Evolutionary conservation across 2,113 vertebrate species (phyloP), one percentile per base, ranked within the genome.

Genomic region (Ceratotherium simum): DNA sequence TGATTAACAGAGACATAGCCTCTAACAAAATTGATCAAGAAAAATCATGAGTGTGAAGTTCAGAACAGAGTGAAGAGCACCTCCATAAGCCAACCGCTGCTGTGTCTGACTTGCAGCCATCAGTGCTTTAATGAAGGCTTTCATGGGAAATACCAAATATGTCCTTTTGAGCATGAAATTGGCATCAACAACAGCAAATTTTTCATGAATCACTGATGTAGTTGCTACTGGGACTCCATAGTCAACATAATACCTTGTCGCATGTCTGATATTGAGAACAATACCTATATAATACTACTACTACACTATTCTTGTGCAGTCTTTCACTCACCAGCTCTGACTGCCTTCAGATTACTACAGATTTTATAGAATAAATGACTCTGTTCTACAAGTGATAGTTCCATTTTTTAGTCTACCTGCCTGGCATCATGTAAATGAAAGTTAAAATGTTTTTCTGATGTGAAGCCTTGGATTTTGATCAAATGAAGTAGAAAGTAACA

Each of bases 381-480:
- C 0, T 23, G 1, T 31, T 80, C 70, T 83, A 27, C 65, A 56
- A 16, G 25, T 95, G 46, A 16, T 69, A 11, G 25, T 69, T 33
- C 54, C 51, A 25, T 86, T 69, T 36, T 46, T 7, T 60, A 9
- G 10, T 62, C 42, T 2, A 42, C 62, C 20, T 96, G 60, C 72
- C 29, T 80, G 33, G 69, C 13, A 21, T 33, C 79, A 29, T 60
- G 36, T 36, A 82, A 48, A 95, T 91, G 54, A 16, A 3, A 95
- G 25, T 5, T 36, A 8, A 18, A 69, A 36, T 60, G 0, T 80
- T 80, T 65, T 75, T 80, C 5, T 51, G 1, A 65, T 94, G 93
- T 91, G 33, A 1, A 86, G 93, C 42, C 48, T 81, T 69, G 46
- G 31, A 6, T 81, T 95, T 86, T 65, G 46, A 48, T 89, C 84